Evolutionary conservation across 2,888 invertebrate species (phyloP).

Genomic region (Philereme transversata): DNA sequence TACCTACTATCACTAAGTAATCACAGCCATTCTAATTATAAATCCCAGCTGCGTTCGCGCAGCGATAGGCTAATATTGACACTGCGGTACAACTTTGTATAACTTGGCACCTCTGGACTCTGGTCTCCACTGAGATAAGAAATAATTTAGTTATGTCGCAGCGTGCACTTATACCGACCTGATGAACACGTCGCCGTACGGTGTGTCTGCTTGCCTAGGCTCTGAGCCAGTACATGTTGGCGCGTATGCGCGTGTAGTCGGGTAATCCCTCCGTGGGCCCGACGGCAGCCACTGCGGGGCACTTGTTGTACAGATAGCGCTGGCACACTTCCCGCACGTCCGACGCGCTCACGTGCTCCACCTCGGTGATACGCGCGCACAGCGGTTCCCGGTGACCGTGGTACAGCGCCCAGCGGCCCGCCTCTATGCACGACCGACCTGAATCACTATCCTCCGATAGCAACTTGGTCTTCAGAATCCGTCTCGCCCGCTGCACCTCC

Average conservation of each 20-base stretch:
- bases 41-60: too few relatives aligned
- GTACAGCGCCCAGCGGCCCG: constrained; percentile 97
- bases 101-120: too few relatives aligned
- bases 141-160: too few relatives aligned
- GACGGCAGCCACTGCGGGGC: constrained; percentile 95
- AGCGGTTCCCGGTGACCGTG: constrained; percentile 94
- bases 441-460: constrained; percentile 94
- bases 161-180: too few relatives aligned
- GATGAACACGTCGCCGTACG: too few relatives aligned
- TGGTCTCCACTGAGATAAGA: too few relatives aligned
- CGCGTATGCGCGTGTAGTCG: constrained; percentile 91
- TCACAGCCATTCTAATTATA: too few relatives aligned
- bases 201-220: constrained; percentile 39
- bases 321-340: constrained; percentile 90
- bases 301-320: constrained; percentile 95
- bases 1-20: too few relatives aligned
- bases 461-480: constrained; percentile 94
- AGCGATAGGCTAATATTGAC: too few relatives aligned
- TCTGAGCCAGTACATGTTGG: constrained; percentile 92
- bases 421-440: constrained; percentile 96
- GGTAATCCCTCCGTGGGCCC: constrained; percentile 93
- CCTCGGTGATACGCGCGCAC: constrained; percentile 92
- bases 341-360: constrained; percentile 90
- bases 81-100: too few relatives aligned
- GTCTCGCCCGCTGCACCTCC: constrained; percentile 95